A percentile compares a stretch with the other conserved stretches of the same genome.
These are phyloP conservation scores for Notolepis coatsorum DNA, from an alignment of 2,797 vertebrate genomes.

Conservation along the genomic window DNA sequence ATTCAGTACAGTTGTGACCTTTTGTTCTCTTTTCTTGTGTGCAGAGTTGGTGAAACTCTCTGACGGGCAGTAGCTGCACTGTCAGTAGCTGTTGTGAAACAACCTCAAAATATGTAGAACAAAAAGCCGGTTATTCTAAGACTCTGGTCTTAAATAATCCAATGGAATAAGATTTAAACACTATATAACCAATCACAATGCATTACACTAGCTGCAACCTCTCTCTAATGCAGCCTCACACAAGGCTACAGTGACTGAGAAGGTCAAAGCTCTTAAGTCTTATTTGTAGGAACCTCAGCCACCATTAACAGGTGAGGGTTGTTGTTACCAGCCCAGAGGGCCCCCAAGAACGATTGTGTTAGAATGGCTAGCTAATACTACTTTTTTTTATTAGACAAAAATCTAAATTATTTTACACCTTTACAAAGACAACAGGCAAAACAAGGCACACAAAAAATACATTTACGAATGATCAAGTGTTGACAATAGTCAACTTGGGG, in stretches of 20 bases:
- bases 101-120: neutral
- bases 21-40: slow-evolving; percentile 35
- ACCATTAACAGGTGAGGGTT: too few relatives aligned
- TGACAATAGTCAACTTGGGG: too few relatives aligned
- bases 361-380: too few relatives aligned
- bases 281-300: too few relatives aligned
- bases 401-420: too few relatives aligned
- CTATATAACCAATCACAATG: neutral
- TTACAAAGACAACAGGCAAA: too few relatives aligned
- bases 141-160: neutral
- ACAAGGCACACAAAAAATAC: too few relatives aligned
- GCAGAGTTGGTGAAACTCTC: slow-evolving; percentile 51
- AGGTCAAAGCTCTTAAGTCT: too few relatives aligned
- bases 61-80: neutral
- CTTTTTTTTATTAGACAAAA: too few relatives aligned
- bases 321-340: too few relatives aligned
- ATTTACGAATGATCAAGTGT: too few relatives aligned
- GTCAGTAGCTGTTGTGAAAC: neutral
- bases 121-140: neutral
- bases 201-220: neutral
- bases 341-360: too few relatives aligned
- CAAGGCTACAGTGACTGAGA: slow-evolving; percentile 8
- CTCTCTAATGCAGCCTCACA: neutral
- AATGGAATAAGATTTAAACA: neutral
- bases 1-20: slow-evolving; percentile 53